phyloP scores from a whole-genome alignment of 1,140 invertebrate species.

The Pectinophora gossypiella region DNA sequence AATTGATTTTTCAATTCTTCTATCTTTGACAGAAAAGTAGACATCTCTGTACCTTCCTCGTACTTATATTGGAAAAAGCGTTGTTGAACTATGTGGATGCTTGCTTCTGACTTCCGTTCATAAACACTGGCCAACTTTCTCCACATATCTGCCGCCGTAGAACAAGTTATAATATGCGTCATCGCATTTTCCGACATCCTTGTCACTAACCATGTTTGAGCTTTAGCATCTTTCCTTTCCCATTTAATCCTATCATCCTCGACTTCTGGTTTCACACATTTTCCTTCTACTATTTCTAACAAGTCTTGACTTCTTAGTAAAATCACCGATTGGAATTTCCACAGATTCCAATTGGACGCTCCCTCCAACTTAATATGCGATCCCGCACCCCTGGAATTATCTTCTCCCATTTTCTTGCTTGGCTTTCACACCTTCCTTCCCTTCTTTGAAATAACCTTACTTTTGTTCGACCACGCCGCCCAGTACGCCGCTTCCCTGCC shows the following conservation, averaged over 20 bases:
- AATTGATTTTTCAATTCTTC: background rate
- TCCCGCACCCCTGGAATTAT: no score
- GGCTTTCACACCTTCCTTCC: constrained; percentile 11
- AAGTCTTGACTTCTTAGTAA: constrained; percentile 14
- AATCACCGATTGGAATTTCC: constrained; percentile 18
- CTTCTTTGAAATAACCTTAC: constrained; percentile 9
- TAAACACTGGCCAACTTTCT: constrained; percentile 32
- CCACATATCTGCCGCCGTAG: constrained; percentile 46
- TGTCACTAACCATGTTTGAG: constrained; percentile 28
- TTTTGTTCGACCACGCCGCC: constrained; percentile 3
- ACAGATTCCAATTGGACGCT: no score
- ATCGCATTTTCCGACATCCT: constrained; percentile 32
- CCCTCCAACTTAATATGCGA: constrained; percentile 11
- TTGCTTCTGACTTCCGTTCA: constrained; percentile 20
- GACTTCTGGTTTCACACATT: constrained; percentile 10
- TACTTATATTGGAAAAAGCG: background rate
- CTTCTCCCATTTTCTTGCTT: no score
- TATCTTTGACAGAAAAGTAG: background rate
- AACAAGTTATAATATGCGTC: constrained; percentile 40
- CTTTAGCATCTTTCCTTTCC: constrained; percentile 20
- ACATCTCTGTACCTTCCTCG: background rate
- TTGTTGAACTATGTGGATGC: constrained; percentile 1
- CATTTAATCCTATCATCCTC: constrained; percentile 6
- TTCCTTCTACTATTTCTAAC: constrained; percentile 11
- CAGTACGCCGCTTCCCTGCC: background rate